phyloP scores from a whole-genome alignment of 2,797 vertebrate genomes.

The Apogon hyalosoma region DNA sequence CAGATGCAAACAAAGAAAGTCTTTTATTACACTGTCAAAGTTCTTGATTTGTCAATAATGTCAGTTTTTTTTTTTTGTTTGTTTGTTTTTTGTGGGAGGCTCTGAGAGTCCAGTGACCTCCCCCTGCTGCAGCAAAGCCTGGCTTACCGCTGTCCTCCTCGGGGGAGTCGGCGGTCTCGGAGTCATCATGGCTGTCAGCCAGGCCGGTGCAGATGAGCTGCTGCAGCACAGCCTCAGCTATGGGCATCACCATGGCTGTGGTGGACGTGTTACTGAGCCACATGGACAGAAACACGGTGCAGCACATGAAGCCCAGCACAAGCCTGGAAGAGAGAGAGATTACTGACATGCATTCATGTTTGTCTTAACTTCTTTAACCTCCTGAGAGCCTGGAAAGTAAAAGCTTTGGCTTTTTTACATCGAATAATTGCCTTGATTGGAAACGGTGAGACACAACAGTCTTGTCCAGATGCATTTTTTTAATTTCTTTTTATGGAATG shows the following conservation, averaged over 20 bases:
- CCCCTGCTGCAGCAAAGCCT: not conserved
- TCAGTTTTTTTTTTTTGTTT: too few relatives aligned
- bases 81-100: not conserved
- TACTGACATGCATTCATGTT: not conserved
- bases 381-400: too few relatives aligned
- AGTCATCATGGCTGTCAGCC: constrained; percentile 84
- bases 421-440: too few relatives aligned
- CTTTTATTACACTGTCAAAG: not conserved
- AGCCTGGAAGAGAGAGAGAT: constrained; percentile 81
- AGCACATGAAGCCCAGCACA: constrained; percentile 98
- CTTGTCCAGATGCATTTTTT: too few relatives aligned
- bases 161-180: constrained; percentile 76
- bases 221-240: constrained; percentile 95
- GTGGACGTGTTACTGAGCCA: constrained; percentile 99
- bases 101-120: not conserved
- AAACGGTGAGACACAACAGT: too few relatives aligned
- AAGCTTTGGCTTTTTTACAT: too few relatives aligned
- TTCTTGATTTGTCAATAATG: too few relatives aligned
- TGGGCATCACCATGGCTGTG: constrained; percentile 99
- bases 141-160: constrained; percentile 76
- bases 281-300: constrained; percentile 95
- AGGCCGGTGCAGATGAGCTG: constrained; percentile 91
- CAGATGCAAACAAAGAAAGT: constrained; percentile 38
- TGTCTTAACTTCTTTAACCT: not conserved
- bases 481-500: too few relatives aligned